A percentile compares a stretch with the other conserved stretches of the same genome.
Conservation (phyloP, 1,140 invertebrate species). For the Adoxophyes honmai region DNA sequence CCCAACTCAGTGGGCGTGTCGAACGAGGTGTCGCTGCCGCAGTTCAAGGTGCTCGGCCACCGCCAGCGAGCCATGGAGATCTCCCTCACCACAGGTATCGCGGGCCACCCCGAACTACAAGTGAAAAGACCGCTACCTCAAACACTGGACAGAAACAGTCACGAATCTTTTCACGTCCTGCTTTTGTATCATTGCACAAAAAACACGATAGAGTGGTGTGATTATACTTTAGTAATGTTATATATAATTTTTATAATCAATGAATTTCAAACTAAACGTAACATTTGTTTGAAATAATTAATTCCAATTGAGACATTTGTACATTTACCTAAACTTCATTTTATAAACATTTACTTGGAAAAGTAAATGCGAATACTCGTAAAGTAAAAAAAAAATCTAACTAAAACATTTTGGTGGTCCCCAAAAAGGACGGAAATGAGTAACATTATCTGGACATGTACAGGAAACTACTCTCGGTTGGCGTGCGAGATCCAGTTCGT, state of each 20-base stretch:
- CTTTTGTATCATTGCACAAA: conserved; percentile 72
- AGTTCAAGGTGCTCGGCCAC: conserved; percentile 95
- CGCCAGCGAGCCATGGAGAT: conserved; percentile 93
- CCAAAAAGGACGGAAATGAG: neutral
- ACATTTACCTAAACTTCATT: too few relatives aligned
- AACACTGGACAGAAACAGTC: conserved; percentile 71
- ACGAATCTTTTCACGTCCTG: conserved; percentile 73
- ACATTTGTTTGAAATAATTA: too few relatives aligned
- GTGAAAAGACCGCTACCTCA: conserved; percentile 49
- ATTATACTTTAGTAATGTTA: conserved; percentile 30
- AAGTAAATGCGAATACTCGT: too few relatives aligned
- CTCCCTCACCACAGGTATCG: conserved; percentile 92
- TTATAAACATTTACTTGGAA: too few relatives aligned
- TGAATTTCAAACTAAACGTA: too few relatives aligned
- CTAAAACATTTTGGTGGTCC: neutral
- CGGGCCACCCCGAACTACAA: conserved; percentile 34
- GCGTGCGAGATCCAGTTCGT: conserved; percentile 98
- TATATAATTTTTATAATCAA: conserved; percentile 21
- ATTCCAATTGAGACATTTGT: neutral
- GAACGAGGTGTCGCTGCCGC: conserved; percentile 94
- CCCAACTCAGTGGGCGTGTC: conserved; percentile 94
- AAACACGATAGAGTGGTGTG: conserved; percentile 63
- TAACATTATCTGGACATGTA: conserved; percentile 29
- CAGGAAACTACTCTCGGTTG: conserved; percentile 98
- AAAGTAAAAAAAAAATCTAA: too few relatives aligned